Evolutionary conservation across 2,888 invertebrate species (phyloP).

Genomic region (Platycheirus albimanus): DNA sequence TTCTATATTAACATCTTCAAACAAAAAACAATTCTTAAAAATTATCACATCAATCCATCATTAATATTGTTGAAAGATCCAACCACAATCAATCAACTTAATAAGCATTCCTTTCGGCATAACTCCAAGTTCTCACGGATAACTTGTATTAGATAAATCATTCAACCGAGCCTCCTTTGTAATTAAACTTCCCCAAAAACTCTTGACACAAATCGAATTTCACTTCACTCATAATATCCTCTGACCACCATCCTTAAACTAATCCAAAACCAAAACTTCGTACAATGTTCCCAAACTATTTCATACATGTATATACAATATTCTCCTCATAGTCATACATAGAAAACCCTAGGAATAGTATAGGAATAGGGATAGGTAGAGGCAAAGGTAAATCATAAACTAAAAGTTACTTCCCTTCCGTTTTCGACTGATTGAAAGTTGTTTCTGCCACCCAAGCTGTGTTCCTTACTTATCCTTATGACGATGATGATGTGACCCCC

Average conservation of each 20-base stretch:
- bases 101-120: neutral
- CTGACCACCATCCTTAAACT: conserved; percentile 44
- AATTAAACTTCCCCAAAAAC: conserved; percentile 57
- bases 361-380: neutral
- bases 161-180: conserved; percentile 24
- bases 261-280: conserved; percentile 55
- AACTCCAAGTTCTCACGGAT: neutral
- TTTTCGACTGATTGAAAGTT: conserved; percentile 55
- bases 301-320: conserved; percentile 23
- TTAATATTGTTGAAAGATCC: conserved; percentile 18
- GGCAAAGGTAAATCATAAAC: conserved; percentile 51
- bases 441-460: conserved; percentile 22
- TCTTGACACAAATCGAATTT: conserved; percentile 53
- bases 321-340: neutral
- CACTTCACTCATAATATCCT: conserved; percentile 7
- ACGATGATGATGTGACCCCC: conserved; percentile 3
- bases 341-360: too few species aligned
- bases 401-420: conserved; percentile 12
- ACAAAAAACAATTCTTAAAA: too few species aligned
- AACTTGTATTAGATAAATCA: conserved; percentile 39
- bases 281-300: conserved; percentile 38
- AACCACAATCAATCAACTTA: conserved; percentile 15
- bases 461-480: conserved; percentile 7
- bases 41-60: too few species aligned
- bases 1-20: too few species aligned